Conservation (phyloP, 2,113 vertebrate genomes). For the Nipponia nippon region DNA sequence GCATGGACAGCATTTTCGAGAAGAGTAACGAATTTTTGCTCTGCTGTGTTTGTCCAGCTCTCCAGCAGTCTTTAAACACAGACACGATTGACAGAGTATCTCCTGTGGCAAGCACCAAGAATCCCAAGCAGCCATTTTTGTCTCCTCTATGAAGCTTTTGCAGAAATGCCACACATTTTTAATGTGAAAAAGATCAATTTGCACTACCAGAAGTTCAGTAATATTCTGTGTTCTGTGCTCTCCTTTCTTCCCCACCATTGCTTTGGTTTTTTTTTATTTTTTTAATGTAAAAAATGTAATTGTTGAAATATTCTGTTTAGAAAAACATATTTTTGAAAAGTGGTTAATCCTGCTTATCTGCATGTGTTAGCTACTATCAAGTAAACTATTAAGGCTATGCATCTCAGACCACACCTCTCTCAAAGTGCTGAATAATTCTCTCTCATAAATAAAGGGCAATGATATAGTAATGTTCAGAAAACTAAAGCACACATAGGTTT, state of each 20-base stretch:
- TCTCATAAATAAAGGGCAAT: background rate
- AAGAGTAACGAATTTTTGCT: background rate
- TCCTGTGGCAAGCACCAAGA: background rate
- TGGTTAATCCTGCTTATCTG: background rate
- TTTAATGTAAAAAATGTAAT: background rate
- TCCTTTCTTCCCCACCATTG: background rate
- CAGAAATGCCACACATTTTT: background rate
- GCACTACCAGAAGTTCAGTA: background rate
- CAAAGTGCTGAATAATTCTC: background rate
- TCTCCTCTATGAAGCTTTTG: background rate
- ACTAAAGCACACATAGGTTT: background rate
- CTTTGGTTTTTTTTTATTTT: background rate
- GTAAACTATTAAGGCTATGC: background rate
- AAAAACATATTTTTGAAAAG: background rate
- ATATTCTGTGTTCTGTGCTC: background rate
- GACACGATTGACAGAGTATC: background rate
- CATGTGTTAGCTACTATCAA: background rate
- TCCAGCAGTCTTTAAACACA: background rate
- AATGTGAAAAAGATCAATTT: background rate
- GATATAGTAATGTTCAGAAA: background rate
- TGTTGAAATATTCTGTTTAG: background rate
- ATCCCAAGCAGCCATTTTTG: background rate
- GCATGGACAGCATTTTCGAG: background rate
- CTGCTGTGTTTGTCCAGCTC: background rate
- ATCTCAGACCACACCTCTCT: background rate